Evolutionary conservation across 1,140 invertebrate species (phyloP), one percentile per base, ranked within the genome.

Genomic region (Psilanteris sp.): DNA sequence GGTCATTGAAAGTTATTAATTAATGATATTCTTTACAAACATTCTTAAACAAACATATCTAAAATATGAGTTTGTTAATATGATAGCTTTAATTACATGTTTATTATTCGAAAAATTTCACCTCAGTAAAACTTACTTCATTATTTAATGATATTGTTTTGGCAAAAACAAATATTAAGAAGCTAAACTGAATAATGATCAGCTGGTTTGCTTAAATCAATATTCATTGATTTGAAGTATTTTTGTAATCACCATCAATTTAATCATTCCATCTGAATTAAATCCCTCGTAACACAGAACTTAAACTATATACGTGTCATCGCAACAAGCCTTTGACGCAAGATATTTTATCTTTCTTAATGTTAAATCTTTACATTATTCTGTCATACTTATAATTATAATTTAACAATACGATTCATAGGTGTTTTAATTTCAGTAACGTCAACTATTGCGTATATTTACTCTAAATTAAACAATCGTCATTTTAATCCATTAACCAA

Each of bases 321-420:
- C 26, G 8, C 26, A 26, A 5, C 26, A 26, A 10, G 20, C 24
- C 11, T 44, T 27, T 9, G 27, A 31, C 16, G 20, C 7, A 3
- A 31, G 27, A 18, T 48, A 32, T 48, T 27, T 32, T 20, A 20
- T 7, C 27, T 31, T 48, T 48, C 11, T 15, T 0, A 7, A 1
- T 11, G 16, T 24, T 5, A 3, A 4, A 7, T 15, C 36, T 39
- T 39, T 22, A 18, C 22, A 6, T 22, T 18, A 8, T 24, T 24
- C 26, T 15, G 27, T 48, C 13, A 34, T 20, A 34, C 32, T 32
- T 48, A 48, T 22, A 10, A 48, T 48, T 48, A 31, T 26, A 6
- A 39, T 55, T 55, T 13, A 13, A 26, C 46, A 52, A 36, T 36
- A 36, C 18, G 36, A 39, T 13, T 6, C 16, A 11, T 29, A 32